phyloP scores from a whole-genome alignment of 2,888 invertebrate genomes.

The Lasioglossum calceatum region DNA sequence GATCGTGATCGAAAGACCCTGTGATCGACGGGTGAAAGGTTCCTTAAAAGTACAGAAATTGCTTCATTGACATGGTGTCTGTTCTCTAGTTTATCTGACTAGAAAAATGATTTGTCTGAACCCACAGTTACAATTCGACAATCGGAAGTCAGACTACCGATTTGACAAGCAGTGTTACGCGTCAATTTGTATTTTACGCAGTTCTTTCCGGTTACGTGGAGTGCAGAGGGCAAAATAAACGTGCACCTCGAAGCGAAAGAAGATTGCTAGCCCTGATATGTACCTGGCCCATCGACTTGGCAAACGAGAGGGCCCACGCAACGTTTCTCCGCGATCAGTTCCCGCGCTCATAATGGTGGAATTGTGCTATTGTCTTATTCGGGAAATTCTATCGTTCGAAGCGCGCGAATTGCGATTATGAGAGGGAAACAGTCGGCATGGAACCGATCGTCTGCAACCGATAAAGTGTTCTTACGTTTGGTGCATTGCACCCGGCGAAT shows the following conservation, averaged over 20 bases:
- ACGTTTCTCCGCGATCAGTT: constrained; percentile 53
- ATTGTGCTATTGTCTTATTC: constrained; percentile 60
- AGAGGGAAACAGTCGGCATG: constrained; percentile 33
- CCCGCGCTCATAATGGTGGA: constrained; percentile 31
- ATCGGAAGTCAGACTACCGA: too few relatives aligned
- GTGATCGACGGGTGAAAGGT: background rate
- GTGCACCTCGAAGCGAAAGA: background rate
- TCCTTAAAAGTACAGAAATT: background rate
- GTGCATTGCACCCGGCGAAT: constrained; percentile 28
- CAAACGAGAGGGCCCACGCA: constrained; percentile 42
- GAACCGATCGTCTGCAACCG: constrained; percentile 15
- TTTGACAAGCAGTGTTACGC: too few relatives aligned
- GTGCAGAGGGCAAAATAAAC: constrained; percentile 14
- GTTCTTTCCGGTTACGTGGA: constrained; percentile 46
- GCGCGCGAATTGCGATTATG: constrained; percentile 34
- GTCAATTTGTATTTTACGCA: constrained; percentile 2
- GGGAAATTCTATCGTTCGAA: constrained; percentile 17
- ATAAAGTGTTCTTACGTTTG: constrained; percentile 14
- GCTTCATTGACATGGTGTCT: background rate
- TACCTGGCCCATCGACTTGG: constrained; percentile 31
- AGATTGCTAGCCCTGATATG: constrained; percentile 54
- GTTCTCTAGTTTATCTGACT: background rate
- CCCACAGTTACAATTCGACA: too few relatives aligned
- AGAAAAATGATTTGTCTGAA: background rate
- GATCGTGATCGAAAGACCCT: background rate